A percentile compares a stretch with the other conserved stretches of the same genome.
Evolutionary conservation across 2,888 invertebrate genomes (phyloP).

Genomic region (Strigamia maritima): DNA sequence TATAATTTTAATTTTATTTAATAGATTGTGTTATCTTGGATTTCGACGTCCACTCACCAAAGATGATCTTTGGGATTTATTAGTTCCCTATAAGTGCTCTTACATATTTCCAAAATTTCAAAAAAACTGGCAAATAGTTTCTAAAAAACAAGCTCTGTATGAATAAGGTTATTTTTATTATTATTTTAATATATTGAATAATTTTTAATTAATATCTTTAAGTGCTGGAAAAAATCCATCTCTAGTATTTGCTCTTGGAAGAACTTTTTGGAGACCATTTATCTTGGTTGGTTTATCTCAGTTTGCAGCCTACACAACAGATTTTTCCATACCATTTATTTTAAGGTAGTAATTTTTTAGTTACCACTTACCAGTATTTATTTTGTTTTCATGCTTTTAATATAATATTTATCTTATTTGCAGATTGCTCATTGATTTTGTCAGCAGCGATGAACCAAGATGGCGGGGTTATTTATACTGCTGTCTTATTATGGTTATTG

Average conservation of each 20-base stretch:
- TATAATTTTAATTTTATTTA: constrained; percentile 75
- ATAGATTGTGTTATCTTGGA: background rate
- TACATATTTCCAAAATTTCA: background rate
- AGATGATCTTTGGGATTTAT: background rate
- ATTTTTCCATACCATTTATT: background rate
- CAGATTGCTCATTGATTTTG: constrained; percentile 43
- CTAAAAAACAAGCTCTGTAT: too few species aligned
- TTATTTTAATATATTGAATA: too few species aligned
- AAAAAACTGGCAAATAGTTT: background rate
- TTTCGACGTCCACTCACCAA: background rate
- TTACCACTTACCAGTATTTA: too few species aligned
- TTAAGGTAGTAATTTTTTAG: too few species aligned
- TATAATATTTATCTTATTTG: too few species aligned
- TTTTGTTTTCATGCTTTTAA: too few species aligned
- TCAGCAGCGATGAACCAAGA: constrained; percentile 43
- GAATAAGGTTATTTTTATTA: too few species aligned
- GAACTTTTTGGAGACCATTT: constrained; percentile 37
- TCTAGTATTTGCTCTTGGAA: background rate
- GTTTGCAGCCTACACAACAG: constrained; percentile 30
- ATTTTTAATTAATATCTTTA: too few species aligned
- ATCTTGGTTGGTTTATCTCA: constrained; percentile 36
- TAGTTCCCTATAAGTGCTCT: background rate
- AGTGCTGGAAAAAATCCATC: too few species aligned
- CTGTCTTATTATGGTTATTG: constrained; percentile 51
- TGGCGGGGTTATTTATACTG: constrained; percentile 56